Base-by-base conservation (phyloP, 2,797 vertebrate species). In the Melanogrammus aeglefinus region DNA sequence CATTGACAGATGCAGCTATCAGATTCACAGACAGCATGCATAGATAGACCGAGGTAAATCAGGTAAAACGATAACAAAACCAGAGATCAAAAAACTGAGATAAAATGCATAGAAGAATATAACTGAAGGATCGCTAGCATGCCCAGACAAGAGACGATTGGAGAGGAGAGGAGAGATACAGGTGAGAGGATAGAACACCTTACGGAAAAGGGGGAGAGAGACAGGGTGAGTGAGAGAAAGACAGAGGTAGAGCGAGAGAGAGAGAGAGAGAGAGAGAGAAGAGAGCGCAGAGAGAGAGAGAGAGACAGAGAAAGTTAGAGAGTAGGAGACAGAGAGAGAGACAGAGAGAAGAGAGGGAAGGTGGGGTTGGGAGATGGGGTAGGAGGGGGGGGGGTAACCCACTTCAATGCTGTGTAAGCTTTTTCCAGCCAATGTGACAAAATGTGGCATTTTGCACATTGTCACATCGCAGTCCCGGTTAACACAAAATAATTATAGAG, bases 21-120 rank as follows among this genome's bases (percentile, higher is more conserved):
- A 96, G 96, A 96, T 94, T 97, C 97, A 98, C 97, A 99, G 96
- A 98, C 97, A 96, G 94, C 98, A 99, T 99, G 98, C 98, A 99
- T 95, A 96, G 92, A 95, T 94, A 95, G 95, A 94, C 92, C 89
- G 90, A 94, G 93, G 89, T 93, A 93, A 94, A 96, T 93, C 93
- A 91, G 96, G 81, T 92, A 89, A 95, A 86, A 95, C 92, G 82
- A 93, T 92, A 94, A 92, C 84, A 93, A 93, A 95, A 94, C 89
- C 87, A 95, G 83, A 93, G 86, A 93, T 92, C 27, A 69, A 92
- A 95, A 91, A 86, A 92, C 88, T 91, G 90, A 94, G 92, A 92
- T 94, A 93, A 94, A 95, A 97, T 95, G 95, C 95, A 97, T 90
- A 93, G 94, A 96, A 94, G 94, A 95, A 92, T 95, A 93, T 93